These are phyloP conservation scores for Glossophaga mutica DNA, from an alignment of 2,797 vertebrate genomes.

Conservation along the genomic window DNA sequence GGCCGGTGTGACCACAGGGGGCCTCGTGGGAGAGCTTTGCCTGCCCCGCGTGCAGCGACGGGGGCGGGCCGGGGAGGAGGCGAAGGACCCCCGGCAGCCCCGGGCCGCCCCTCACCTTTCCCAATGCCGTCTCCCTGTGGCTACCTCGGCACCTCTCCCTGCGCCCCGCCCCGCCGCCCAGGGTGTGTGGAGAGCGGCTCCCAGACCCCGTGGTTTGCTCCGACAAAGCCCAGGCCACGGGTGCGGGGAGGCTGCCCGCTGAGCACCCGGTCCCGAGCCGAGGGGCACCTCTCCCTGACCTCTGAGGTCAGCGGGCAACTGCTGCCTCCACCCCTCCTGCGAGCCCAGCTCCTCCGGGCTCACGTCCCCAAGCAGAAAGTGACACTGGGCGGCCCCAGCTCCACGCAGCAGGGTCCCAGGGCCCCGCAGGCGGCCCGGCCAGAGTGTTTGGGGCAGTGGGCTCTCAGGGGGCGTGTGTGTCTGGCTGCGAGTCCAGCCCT, in stretches of 20 bases:
- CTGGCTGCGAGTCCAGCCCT: fast-evolving
- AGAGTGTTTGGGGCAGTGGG: fast-evolving
- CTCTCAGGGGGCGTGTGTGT: fast-evolving
- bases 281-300: not conserved
- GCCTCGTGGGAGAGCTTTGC: not conserved
- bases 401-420: not conserved
- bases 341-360: not conserved
- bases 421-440: not conserved
- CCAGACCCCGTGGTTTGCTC: not conserved
- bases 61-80: not conserved
- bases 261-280: not conserved
- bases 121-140: fast-evolving
- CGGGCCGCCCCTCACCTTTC: not conserved
- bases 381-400: not conserved
- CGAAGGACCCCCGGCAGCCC: not conserved
- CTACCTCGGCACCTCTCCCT: fast-evolving
- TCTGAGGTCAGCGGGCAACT: fast-evolving
- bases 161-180: not conserved
- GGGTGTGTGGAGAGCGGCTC: not conserved
- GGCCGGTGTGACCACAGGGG: not conserved
- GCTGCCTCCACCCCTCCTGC: not conserved
- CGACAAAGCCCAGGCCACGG: fast-evolving
- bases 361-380: not conserved
- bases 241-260: fast-evolving
- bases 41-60: fast-evolving